phyloP scores from a whole-genome alignment of 2,113 vertebrate species.

The Rhinolophus sinicus region DNA sequence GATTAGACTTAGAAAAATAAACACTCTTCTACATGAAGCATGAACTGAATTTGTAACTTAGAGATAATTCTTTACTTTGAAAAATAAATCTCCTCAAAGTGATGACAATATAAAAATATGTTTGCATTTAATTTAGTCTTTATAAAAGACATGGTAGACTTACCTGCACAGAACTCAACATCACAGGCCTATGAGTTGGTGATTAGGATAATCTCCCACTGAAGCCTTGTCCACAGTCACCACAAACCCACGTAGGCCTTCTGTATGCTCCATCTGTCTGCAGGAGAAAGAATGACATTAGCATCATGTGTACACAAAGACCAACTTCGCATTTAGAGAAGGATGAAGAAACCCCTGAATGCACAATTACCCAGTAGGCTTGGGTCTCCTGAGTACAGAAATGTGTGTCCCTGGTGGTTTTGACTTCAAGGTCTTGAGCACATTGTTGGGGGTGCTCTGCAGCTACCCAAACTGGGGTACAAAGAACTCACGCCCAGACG shows the following conservation, averaged over 20 bases:
- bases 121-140: conserved; percentile 54
- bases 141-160: conserved; percentile 24
- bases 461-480: neutral
- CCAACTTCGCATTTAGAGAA: conserved; percentile 52
- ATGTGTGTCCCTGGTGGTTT: neutral
- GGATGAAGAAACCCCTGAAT: neutral
- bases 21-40: conserved; percentile 67
- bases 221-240: conserved; percentile 21
- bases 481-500: neutral
- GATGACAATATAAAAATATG: conserved; percentile 50
- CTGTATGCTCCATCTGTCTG: conserved; percentile 6
- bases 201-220: conserved; percentile 37
- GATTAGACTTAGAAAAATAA: conserved; percentile 62
- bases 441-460: neutral
- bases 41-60: neutral
- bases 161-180: neutral
- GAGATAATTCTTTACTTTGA: conserved; percentile 52
- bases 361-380: neutral
- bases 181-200: neutral
- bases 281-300: conserved; percentile 41
- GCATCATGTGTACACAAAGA: conserved; percentile 25
- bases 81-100: conserved; percentile 39
- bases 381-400: neutral
- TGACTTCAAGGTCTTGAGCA: neutral
- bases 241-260: conserved; percentile 40